Conservation (phyloP, 2,797 vertebrate species). For the Sparidentex hasta region DNA sequence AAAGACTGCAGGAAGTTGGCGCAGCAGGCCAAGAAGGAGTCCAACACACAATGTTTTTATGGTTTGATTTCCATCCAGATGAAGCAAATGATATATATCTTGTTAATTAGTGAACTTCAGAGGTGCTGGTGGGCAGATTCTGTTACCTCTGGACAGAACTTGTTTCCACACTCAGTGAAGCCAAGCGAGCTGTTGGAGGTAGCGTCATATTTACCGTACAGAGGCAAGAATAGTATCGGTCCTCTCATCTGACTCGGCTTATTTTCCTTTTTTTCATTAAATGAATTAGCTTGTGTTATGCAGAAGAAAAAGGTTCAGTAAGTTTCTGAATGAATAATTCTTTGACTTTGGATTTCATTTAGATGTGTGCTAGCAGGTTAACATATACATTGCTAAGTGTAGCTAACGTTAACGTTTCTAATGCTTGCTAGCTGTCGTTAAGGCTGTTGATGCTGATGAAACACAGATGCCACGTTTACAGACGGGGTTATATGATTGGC, state of each 20-base stretch:
- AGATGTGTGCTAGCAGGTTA: too few relatives aligned
- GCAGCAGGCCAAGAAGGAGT: not conserved
- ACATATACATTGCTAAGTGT: too few relatives aligned
- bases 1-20: not conserved
- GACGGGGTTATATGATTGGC: too few relatives aligned
- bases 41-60: not conserved
- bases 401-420: too few relatives aligned
- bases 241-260: not conserved
- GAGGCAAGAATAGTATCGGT: not conserved
- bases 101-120: not conserved
- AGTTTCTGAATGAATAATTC: not conserved
- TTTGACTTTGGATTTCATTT: too few relatives aligned
- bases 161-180: not conserved
- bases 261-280: not conserved
- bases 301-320: not conserved
- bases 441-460: too few relatives aligned
- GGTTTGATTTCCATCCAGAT: constrained; percentile 5
- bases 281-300: not conserved
- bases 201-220: not conserved
- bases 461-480: too few relatives aligned
- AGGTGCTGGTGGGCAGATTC: not conserved
- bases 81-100: not conserved
- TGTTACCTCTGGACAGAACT: not conserved
- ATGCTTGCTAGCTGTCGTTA: too few relatives aligned
- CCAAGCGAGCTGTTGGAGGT: not conserved